Evolutionary conservation across 2,113 vertebrate genomes (phyloP), one percentile per base, ranked within the genome.

Genomic region (Halcyon malimbica): DNA sequence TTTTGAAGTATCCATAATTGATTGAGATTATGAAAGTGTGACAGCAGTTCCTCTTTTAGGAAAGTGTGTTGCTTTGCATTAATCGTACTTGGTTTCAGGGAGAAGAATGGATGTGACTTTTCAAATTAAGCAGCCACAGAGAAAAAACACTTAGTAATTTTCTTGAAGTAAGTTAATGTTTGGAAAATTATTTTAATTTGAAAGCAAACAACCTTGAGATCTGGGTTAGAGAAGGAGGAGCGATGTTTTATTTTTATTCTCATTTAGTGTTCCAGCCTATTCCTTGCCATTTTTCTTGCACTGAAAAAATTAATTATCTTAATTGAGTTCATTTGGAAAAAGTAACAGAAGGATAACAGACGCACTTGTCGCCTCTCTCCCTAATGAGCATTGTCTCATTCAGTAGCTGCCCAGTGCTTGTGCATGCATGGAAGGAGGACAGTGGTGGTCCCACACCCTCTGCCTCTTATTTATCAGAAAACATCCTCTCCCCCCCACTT

Each of bases 141-240:
- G 94, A 87, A 93, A 94, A 81, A 26, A 81, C 89, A 35, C 65
- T 90, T 94, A 65, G 57, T 54, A 90, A 88, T 96, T 92, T 91
- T 95, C 50, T 71, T 81, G 62, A 83, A 94, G 75, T 69, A 87
- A 91, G 79, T 74, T 83, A 57, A 39, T 89, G 44, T 90, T 96
- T 96, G 81, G 77, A 88, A 85, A 93, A 69, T 94, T 67, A 93
- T 95, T 97, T 94, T 92, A 39, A 95, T 97, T 97, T 91, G 79
- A 87, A 87, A 88, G 67, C 78, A 93, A 92, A 91, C 48, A 78
- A 1, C 76, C 53, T 69, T 85, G 73, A 83, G 90, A 82, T 81
- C 46, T 79, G 28, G 10, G 18, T 73, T 85, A 1, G 8, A 91
- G 57, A 79, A 92, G 57, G 48, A 83, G 73, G 31, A 89, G 7